Evolutionary conservation across 1,140 invertebrate genomes (phyloP), one percentile per base, ranked within the genome.

Genomic region (Sitophilus oryzae): DNA sequence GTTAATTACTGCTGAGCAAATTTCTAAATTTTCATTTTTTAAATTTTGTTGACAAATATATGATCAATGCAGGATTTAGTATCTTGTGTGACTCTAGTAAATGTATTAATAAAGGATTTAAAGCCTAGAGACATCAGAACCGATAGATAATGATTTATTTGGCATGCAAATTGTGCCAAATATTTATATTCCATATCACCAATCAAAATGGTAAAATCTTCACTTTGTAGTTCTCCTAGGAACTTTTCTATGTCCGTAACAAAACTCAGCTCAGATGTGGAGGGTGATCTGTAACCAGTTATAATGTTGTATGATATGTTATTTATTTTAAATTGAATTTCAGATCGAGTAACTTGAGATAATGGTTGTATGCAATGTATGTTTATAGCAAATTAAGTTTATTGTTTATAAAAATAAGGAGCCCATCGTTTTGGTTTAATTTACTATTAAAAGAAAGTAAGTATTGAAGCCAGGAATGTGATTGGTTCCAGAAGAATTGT

Each of bases 21-120:
- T 2, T 3, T 42, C 2, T 11, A 41, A 14, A 40, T 50, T 50
- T 10, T 10, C 42, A 45, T 19, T 18, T 6, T 45, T 50, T 50
- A 23, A 19, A 19, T 16, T 50, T 50, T 50, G 25, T 50, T 50
- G n/a, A 42, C 47, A 19, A 50, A 50, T 3, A 50, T 50, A n/a
- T n/a, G n/a, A n/a, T n/a, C n/a, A n/a, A n/a, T n/a, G n/a, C n/a
- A n/a, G n/a, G n/a, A 22, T 50, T 16, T 36, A n/a, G 30, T 21
- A 21, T 20, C 10, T 45, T 6, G 16, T 16, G 51, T 53, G 16
- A 37, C 51, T 45, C 51, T 48, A 8, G 51, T 46, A 45, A 19
- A 45, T 14, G 41, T 45, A 44, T 53, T 53, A 46, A 46, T 46
- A 21, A 46, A 45, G 2, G 50, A 52, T 18, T 49, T 38, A 23